A percentile compares a stretch with the other conserved stretches of the same genome.
Conservation (phyloP, 2,888 invertebrate species). For the Mycalesis mineus region DNA sequence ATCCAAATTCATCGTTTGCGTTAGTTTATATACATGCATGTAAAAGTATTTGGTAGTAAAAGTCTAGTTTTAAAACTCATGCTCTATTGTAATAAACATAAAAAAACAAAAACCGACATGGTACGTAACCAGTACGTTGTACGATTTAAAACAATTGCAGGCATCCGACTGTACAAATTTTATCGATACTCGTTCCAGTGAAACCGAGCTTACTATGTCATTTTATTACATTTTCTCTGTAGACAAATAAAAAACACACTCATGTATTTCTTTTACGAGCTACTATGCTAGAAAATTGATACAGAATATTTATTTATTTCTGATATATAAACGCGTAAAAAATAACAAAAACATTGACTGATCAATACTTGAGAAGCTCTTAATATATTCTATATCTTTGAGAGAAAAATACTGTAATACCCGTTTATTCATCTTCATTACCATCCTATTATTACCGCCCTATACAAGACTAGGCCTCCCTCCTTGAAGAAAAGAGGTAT, state of each 20-base stretch:
- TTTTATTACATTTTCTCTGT: slow-evolving; percentile 2
- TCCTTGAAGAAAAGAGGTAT: too few relatives aligned
- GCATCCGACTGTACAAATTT: slow-evolving; percentile 6
- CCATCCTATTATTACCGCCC: too few relatives aligned
- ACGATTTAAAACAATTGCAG: slow-evolving; percentile 9
- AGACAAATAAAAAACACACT: background rate
- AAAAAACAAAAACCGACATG: background rate
- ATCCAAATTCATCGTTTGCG: slow-evolving; percentile 11
- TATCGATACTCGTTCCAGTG: slow-evolving; percentile 2
- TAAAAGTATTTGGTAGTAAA: background rate
- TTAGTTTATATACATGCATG: background rate
- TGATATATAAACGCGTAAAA: background rate
- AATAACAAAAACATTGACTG: background rate
- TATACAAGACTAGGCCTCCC: too few relatives aligned
- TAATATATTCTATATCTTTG: too few relatives aligned
- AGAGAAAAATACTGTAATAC: too few relatives aligned
- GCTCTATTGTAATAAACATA: background rate
- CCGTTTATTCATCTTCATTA: too few relatives aligned
- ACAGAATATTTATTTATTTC: background rate
- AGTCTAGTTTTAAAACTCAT: too few relatives aligned
- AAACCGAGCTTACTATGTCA: slow-evolving; percentile 2
- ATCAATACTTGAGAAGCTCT: background rate
- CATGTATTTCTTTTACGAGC: background rate
- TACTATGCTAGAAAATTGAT: background rate
- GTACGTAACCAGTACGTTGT: background rate